A percentile compares a stretch with the other conserved stretches of the same genome.
Conservation (phyloP, 2,113 vertebrate species). For the Ageneiosus marmoratus region DNA sequence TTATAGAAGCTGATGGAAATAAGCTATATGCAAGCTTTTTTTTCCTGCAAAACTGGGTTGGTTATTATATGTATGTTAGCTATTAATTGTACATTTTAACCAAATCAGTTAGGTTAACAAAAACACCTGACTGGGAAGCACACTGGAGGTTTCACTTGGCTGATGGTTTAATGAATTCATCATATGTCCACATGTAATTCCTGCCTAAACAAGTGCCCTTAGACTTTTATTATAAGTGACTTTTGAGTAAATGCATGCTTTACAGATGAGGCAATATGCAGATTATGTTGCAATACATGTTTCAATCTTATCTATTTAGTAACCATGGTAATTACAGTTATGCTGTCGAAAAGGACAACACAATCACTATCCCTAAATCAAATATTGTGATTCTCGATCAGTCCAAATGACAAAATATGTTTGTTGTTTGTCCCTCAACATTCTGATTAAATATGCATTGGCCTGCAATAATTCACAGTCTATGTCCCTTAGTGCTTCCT, state of each 20-base stretch:
- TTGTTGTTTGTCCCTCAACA: conserved; percentile 10
- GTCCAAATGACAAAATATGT: neutral
- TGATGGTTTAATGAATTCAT: neutral
- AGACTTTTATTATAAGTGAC: neutral
- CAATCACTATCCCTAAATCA: neutral
- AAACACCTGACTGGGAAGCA: neutral
- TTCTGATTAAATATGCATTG: conserved; percentile 9
- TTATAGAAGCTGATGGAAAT: neutral
- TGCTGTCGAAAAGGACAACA: neutral
- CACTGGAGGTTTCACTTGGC: neutral
- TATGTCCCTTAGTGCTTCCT: conserved; percentile 5
- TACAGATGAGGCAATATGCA: neutral
- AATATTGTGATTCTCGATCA: neutral
- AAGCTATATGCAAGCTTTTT: neutral
- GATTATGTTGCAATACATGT: neutral
- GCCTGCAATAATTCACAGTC: neutral
- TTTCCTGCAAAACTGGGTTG: neutral
- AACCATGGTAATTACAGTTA: neutral
- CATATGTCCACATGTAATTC: neutral
- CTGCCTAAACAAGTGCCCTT: neutral
- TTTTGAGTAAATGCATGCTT: neutral
- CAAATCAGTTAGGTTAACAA: neutral
- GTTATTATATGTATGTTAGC: neutral
- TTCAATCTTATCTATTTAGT: neutral
- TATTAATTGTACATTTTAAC: neutral